Evolutionary conservation across 2,113 vertebrate species (phyloP).

Genomic region (Aegithalos caudatus): DNA sequence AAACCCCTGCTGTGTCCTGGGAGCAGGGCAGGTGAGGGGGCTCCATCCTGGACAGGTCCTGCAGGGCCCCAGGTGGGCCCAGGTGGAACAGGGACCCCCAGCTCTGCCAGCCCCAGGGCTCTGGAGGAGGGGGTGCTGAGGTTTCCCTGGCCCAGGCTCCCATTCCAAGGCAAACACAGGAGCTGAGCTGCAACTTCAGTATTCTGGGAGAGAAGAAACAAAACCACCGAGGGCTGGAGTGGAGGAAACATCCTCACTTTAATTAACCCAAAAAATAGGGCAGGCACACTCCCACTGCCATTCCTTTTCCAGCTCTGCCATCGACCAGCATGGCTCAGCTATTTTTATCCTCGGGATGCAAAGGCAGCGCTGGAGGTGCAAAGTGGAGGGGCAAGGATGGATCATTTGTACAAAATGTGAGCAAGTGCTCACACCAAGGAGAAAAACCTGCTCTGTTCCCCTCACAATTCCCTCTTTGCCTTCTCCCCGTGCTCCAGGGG

Average conservation of each 20-base stretch:
- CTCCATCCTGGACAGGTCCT: not conserved
- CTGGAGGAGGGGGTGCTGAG: rapidly evolving
- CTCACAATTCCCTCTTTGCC: not conserved
- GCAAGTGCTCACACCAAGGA: not conserved
- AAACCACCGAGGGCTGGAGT: not conserved
- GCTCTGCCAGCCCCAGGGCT: not conserved
- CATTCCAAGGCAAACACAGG: rapidly evolving
- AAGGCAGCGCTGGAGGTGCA: conserved; percentile 4
- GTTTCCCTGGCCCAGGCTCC: rapidly evolving
- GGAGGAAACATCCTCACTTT: not conserved
- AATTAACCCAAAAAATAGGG: conserved; percentile 15
- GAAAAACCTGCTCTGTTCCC: not conserved
- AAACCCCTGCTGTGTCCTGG: rapidly evolving
- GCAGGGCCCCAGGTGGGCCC: rapidly evolving
- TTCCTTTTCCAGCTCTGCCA: not conserved
- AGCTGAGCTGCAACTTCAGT: not conserved
- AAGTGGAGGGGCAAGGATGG: not conserved
- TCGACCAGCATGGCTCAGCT: not conserved
- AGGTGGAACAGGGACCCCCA: not conserved
- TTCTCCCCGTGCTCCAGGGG: not conserved
- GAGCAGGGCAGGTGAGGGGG: not conserved
- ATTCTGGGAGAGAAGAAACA: not conserved
- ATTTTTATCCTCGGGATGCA: conserved; percentile 3
- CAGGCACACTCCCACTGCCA: conserved; percentile 25
- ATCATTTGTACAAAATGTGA: not conserved